Conservation (phyloP, 2,888 invertebrate species). For the Steinernema scapterisci region DNA sequence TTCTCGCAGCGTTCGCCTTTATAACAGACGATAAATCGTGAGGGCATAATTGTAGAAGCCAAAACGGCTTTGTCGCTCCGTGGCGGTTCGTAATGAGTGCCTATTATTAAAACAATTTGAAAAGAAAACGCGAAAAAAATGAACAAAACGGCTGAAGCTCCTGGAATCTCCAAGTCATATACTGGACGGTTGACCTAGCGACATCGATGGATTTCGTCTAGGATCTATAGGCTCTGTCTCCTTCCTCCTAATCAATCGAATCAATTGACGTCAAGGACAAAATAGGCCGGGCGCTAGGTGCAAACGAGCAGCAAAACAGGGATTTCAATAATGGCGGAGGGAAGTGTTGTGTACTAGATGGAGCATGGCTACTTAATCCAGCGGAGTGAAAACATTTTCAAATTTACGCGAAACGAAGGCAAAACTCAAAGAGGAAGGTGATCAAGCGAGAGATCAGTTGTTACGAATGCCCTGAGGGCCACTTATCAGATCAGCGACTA, state of each 20-base stretch:
- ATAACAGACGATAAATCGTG: conserved; percentile 11
- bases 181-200: no score
- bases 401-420: conserved; percentile 15
- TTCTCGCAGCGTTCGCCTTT: background rate
- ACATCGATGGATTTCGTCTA: no score
- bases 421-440: conserved; percentile 2
- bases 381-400: background rate
- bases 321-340: background rate
- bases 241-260: background rate
- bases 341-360: background rate
- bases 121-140: no score
- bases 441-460: conserved; percentile 8
- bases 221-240: no score
- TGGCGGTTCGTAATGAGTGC: background rate
- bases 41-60: background rate
- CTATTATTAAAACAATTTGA: no score
- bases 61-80: background rate
- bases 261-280: conserved; percentile 21
- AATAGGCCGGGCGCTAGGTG: background rate
- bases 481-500: conserved; percentile 29
- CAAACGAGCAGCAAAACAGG: no score
- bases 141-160: no score
- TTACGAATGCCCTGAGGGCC: conserved; percentile 22
- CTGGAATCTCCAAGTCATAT: no score
- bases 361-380: background rate